Conservation (phyloP, 2,797 vertebrate species). For the Setipinna tenuifilis region DNA sequence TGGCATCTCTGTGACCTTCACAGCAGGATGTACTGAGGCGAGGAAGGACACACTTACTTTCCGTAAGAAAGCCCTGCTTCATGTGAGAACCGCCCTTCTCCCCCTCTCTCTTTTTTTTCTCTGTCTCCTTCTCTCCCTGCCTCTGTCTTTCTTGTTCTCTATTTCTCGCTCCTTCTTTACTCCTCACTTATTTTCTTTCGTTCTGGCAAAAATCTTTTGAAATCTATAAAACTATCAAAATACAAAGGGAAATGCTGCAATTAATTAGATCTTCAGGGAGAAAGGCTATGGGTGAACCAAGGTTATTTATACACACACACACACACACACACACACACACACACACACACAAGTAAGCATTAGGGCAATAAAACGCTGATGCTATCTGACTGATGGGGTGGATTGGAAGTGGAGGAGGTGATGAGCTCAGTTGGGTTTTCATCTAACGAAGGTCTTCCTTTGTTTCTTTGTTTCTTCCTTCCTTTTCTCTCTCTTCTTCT, state of each 20-base stretch:
- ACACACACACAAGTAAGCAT: background rate
- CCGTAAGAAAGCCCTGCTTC: no score
- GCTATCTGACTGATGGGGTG: background rate
- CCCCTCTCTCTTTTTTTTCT: background rate
- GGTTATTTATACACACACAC: background rate
- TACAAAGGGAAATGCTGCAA: background rate
- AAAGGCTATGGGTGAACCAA: background rate
- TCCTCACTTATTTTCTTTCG: no score
- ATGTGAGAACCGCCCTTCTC: no score
- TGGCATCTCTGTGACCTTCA: background rate
- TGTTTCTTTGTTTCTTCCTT: background rate
- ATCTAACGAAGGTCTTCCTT: background rate
- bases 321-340: background rate
- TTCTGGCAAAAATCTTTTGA: background rate
- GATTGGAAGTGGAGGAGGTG: background rate
- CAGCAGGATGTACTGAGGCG: background rate
- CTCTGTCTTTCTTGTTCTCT: background rate
- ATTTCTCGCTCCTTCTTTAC: no score
- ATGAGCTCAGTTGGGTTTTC: background rate
- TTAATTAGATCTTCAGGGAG: conserved; percentile 18
- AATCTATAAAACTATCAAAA: background rate
- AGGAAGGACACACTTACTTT: background rate
- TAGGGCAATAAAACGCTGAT: background rate
- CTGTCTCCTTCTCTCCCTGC: background rate
- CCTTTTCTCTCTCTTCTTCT: background rate